Conservation (phyloP, 2,888 invertebrate species). For the Tenthredo livida region DNA sequence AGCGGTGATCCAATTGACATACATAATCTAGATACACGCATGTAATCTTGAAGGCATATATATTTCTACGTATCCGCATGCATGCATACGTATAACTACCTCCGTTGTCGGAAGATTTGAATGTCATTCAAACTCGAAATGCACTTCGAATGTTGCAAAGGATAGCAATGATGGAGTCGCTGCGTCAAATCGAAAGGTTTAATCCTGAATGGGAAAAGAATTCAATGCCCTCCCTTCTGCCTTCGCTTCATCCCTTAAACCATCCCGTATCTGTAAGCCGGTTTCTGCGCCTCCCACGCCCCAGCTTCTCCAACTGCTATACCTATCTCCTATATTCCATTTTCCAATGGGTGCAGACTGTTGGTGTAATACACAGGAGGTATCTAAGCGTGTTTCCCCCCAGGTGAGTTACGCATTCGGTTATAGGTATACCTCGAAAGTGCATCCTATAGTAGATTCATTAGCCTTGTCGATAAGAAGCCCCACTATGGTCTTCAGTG, state of each 20-base stretch:
- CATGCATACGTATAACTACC: background rate
- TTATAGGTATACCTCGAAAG: background rate
- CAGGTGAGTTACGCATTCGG: background rate
- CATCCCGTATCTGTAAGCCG: conserved; percentile 25
- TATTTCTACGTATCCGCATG: background rate
- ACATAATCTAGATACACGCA: background rate
- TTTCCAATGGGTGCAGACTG: conserved; percentile 15
- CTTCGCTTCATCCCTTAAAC: conserved; percentile 33
- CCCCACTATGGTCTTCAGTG: background rate
- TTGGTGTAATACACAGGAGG: background rate
- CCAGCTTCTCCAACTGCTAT: background rate
- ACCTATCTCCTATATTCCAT: conserved; percentile 24
- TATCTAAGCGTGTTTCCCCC: background rate
- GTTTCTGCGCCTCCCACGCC: conserved; percentile 20
- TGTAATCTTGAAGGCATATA: background rate
- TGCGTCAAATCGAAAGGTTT: conserved; percentile 67
- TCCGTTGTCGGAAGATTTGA: conserved; percentile 12
- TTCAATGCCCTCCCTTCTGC: conserved; percentile 61
- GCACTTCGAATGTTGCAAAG: conserved; percentile 33
- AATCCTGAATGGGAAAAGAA: conserved; percentile 67
- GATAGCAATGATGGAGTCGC: conserved; percentile 26
- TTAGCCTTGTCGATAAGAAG: background rate
- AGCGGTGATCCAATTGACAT: background rate
- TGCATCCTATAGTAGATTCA: background rate
- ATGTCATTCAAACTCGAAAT: conserved; percentile 46